Base-by-base conservation (phyloP, 1,140 invertebrate genomes). In the Dendrolimus kikuchii region DNA sequence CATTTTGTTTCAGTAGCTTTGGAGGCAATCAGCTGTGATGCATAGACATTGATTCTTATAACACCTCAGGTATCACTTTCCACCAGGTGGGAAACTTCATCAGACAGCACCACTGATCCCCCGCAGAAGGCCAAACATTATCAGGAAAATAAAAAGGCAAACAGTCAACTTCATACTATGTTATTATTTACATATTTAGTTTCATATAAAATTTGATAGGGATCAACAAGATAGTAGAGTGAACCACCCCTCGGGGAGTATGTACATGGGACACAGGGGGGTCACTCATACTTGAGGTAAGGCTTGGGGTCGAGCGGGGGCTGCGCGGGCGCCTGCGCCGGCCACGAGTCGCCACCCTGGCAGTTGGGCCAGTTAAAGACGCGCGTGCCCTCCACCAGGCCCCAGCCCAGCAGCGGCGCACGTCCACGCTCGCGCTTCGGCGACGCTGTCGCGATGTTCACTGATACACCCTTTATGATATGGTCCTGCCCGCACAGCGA, bases 401-500 rank as follows among this genome's bases (percentile, higher is more conserved):
- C 73, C 79, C 81, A 84, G 51, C 76, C 71, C 7, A 81, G 53
- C 52, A 82, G 52, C 49, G 69, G 71, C 0, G 44, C 48, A 53
- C 23, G 60, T 6, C 66, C 62, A 6, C 67, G 65, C 48, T 74
- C 81, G 8, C 79, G 92, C 77, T 98, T 98, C 2, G 97, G 97
- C 7, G 96, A 96, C 37, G 97, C 97, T 73, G 95, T 97, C 37
- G 95, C 97, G 45, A 99, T 95, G 88, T 98, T 96, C 6, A 99
- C 96, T 46, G 96, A 98, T 7, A 97, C 95, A 48, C 91, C 95
- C 84, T 98, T 98, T 53, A 99, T 96, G 60, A 99, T 98, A 82
- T 99, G 97, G 88, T 99, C 97, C 86, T 99, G 96, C 0, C 97
- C 97, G 82, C 96, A 99, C 2, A 98, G 88, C 40, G 93, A 93